A percentile compares a stretch with the other conserved stretches of the same genome.
phyloP scores from a whole-genome alignment of 1,140 invertebrate genomes.

The Drosophila athabasca region DNA sequence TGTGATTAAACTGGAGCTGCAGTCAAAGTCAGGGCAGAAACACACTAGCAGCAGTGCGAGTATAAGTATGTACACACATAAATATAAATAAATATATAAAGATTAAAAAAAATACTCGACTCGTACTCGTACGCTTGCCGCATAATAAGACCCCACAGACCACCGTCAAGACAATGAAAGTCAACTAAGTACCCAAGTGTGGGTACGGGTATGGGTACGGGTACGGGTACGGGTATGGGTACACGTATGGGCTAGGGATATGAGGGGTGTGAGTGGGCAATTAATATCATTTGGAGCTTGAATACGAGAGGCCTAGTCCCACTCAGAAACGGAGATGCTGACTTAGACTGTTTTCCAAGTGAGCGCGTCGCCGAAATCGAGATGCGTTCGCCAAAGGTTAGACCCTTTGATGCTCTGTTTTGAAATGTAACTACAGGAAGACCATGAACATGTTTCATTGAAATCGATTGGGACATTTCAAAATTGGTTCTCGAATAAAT shows the following conservation, averaged over 20 bases:
- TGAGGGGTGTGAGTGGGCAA: constrained; percentile 40
- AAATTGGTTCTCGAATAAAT: no score
- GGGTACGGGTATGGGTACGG: not conserved
- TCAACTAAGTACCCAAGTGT: constrained; percentile 41
- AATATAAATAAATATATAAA: not conserved
- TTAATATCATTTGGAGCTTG: constrained; percentile 70
- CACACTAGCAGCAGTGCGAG: not conserved
- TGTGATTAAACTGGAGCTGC: constrained; percentile 72
- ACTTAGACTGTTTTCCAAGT: constrained; percentile 31
- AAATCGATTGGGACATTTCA: not conserved
- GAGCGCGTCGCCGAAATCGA: constrained; percentile 42
- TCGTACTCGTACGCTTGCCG: constrained; percentile 36
- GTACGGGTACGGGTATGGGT: not conserved
- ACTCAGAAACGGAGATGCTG: not conserved
- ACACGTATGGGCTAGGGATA: not conserved
- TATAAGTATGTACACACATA: no score
- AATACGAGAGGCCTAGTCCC: not conserved
- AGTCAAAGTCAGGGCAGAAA: constrained; percentile 33
- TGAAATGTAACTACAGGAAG: no score
- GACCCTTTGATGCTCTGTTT: constrained; percentile 23
- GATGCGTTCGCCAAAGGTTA: constrained; percentile 20
- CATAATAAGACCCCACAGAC: constrained; percentile 57
- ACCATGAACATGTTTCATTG: no score
- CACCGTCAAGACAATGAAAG: constrained; percentile 71
- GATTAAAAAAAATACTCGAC: constrained; percentile 18